phyloP scores from a whole-genome alignment of 2,797 vertebrate genomes.

The Microchirus variegatus region DNA sequence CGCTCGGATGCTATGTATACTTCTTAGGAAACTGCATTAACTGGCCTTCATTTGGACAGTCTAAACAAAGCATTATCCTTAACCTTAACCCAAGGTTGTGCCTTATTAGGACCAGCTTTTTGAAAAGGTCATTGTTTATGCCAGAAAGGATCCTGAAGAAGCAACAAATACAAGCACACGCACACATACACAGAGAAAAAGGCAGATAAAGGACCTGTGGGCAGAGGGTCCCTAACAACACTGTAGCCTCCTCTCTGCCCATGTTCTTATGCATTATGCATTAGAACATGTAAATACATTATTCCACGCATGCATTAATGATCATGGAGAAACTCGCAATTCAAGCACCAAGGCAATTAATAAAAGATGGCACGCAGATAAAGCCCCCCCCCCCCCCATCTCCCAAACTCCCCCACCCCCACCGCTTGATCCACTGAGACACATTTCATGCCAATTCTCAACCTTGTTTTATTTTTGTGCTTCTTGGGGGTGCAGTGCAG shows the following conservation, averaged over 20 bases:
- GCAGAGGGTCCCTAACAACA: constrained; percentile 66
- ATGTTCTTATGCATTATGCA: constrained; percentile 72
- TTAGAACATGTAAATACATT: constrained; percentile 83
- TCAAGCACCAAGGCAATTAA: constrained; percentile 79
- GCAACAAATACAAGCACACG: constrained; percentile 30
- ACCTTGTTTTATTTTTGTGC: constrained; percentile 76
- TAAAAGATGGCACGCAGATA: constrained; percentile 78
- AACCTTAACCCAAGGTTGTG: too few relatives aligned
- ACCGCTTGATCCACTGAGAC: constrained; percentile 71
- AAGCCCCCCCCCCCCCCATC: constrained; percentile 57
- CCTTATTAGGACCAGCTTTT: too few relatives aligned
- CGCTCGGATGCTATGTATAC: constrained; percentile 8
- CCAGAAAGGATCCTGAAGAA: too few relatives aligned
- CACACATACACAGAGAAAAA: neutral
- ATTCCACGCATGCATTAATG: constrained; percentile 81
- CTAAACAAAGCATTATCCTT: too few relatives aligned
- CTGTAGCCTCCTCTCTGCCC: constrained; percentile 60
- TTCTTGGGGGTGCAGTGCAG: constrained; percentile 62
- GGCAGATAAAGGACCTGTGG: constrained; percentile 64
- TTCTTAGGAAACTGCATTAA: too few relatives aligned
- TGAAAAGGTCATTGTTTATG: neutral
- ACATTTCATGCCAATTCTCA: constrained; percentile 76
- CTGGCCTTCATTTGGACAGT: too few relatives aligned
- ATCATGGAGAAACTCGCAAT: constrained; percentile 74
- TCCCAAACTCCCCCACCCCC: constrained; percentile 19